Conservation (phyloP, 2,888 invertebrate genomes). For the Scelioninae gen. 1 region DNA sequence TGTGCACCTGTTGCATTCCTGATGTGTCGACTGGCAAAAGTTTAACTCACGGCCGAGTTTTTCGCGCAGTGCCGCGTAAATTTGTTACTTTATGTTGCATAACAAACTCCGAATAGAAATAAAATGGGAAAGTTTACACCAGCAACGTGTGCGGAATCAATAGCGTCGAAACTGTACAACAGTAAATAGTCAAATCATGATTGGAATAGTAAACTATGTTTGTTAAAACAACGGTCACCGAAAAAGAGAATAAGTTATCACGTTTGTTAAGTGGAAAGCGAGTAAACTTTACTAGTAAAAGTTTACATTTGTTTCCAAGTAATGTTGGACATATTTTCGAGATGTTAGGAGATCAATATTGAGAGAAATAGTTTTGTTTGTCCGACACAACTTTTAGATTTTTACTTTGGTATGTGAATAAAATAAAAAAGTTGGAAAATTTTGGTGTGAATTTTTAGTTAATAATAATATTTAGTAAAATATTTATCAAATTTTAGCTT, state of each 20-base stretch:
- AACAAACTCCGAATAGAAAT: slow-evolving; percentile 62
- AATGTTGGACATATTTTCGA: neutral
- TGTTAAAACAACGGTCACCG: slow-evolving; percentile 43
- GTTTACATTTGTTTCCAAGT: slow-evolving; percentile 9
- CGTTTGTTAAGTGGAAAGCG: slow-evolving; percentile 24
- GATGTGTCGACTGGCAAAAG: slow-evolving; percentile 65
- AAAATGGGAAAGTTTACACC: slow-evolving; percentile 60
- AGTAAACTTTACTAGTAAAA: neutral
- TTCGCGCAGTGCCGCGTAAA: slow-evolving; percentile 58
- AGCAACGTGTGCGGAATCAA: slow-evolving; percentile 61
- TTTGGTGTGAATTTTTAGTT: too few relatives aligned
- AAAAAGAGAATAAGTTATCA: slow-evolving; percentile 35
- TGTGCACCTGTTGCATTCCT: slow-evolving; percentile 77
- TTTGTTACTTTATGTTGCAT: slow-evolving; percentile 66
- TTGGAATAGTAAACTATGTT: slow-evolving; percentile 54
- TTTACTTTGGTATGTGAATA: too few relatives aligned
- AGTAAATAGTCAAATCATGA: slow-evolving; percentile 60
- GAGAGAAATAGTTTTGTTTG: too few relatives aligned
- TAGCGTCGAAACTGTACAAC: slow-evolving; percentile 26
- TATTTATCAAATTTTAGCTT: too few relatives aligned
- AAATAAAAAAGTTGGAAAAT: too few relatives aligned
- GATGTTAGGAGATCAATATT: neutral
- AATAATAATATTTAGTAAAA: too few relatives aligned
- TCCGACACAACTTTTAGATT: too few relatives aligned
- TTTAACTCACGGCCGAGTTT: slow-evolving; percentile 54